These are phyloP conservation scores for Chelonoidis abingdonii DNA, from an alignment of 2,113 vertebrate species.

Conservation along the genomic window DNA sequence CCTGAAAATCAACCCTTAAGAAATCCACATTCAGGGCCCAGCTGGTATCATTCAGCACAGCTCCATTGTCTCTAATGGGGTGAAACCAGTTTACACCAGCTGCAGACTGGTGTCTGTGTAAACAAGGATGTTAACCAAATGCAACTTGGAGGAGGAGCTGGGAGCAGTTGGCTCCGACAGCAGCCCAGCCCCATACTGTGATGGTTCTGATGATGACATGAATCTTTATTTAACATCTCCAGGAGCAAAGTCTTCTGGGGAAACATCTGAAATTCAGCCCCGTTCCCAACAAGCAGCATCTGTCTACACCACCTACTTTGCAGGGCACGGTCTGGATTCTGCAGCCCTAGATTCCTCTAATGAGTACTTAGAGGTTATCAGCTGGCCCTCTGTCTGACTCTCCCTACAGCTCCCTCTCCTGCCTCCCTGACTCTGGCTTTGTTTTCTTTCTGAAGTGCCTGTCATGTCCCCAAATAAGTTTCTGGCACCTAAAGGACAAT, in stretches of 20 bases:
- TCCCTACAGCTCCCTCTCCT: neutral
- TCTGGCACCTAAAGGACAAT: neutral
- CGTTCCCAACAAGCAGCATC: neutral
- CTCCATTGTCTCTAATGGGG: neutral
- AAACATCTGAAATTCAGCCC: neutral
- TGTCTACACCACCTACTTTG: neutral
- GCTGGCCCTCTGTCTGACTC: neutral
- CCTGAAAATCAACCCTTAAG: neutral
- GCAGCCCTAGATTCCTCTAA: neutral
- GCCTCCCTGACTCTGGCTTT: neutral
- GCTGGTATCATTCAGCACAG: neutral
- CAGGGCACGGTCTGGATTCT: neutral
- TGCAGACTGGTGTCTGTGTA: neutral
- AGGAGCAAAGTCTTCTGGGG: neutral
- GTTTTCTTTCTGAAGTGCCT: neutral
- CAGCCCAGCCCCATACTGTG: neutral
- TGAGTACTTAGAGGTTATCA: neutral
- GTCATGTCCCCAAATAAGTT: neutral
- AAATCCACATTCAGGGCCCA: neutral
- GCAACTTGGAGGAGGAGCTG: neutral
- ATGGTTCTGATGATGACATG: neutral
- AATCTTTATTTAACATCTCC: neutral
- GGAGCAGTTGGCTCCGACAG: neutral
- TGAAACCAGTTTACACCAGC: neutral
- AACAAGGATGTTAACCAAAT: neutral